Percentiles rank a stretch among this genome's conserved stretches.
Conservation (phyloP, 2,888 invertebrate species). For the Tipula helvola region DNA sequence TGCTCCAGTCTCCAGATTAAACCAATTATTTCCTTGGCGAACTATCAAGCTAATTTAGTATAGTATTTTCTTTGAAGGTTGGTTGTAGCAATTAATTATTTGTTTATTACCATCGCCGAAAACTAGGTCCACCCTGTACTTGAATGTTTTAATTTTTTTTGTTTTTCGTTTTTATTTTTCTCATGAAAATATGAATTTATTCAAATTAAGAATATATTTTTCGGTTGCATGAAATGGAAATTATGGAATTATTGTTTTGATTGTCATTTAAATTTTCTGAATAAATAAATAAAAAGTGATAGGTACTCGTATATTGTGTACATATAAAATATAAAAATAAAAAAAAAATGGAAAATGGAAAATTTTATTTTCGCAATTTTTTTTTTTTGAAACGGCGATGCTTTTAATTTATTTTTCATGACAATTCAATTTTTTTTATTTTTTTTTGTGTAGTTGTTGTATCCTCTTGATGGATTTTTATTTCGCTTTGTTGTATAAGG, state of each 20-base stretch:
- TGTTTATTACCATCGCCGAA: no score
- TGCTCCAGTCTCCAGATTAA: no score
- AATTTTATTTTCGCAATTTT: background rate
- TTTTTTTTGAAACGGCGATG: background rate
- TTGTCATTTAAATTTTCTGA: conserved; percentile 4
- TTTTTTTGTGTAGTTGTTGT: background rate
- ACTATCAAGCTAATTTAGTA: no score
- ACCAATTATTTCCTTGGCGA: no score
- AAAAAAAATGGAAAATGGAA: background rate
- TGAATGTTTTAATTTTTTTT: background rate
- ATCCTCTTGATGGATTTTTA: background rate
- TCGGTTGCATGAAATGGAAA: conserved; percentile 6
- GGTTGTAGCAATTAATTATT: no score
- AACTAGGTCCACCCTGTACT: background rate
- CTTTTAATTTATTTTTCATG: background rate
- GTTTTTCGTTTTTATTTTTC: background rate
- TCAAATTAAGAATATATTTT: conserved; percentile 7
- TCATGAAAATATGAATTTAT: background rate
- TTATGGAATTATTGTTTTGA: conserved; percentile 8
- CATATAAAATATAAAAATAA: background rate
- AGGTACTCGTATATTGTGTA: background rate
- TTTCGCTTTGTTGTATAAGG: background rate
- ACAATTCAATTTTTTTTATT: background rate
- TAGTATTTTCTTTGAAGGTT: no score
- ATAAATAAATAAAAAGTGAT: conserved; percentile 4